Base-by-base conservation (phyloP, 2,888 invertebrate genomes). In the Carabus problematicus region DNA sequence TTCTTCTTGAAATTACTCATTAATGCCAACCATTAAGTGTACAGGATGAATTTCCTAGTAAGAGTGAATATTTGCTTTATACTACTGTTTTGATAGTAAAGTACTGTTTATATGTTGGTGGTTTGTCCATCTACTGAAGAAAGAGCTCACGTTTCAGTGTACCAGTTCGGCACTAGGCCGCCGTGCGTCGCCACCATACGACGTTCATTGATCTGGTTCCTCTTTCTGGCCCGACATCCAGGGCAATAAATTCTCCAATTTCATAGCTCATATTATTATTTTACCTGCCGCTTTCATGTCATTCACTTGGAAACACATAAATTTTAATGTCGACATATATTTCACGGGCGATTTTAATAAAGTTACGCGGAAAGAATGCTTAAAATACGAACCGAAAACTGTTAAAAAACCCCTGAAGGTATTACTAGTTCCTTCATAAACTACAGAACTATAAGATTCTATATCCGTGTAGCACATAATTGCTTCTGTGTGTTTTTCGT, bases 141-240 rank as follows among this genome's bases (percentile, higher is more conserved):
- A 8, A 16, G 49, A 52, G 14, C 52, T 52, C 2, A 6, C 2
- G 6, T 29, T 52, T 52, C 19, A 52, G 19, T 19, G 52, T 19
- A 19, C 39, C 29, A 56, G 56, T 56, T 56, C 56, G n/a, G 29
- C 40, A 11, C 29, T 56, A n/a, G 40, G 56, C 40, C 56, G 29
- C 6, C n/a, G 56, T 39, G 66, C 59, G 66, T 58, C 66, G 59
- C 59, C 66, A 66, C 66, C 47, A 55, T 19, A 14, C 66, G 52
- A 40, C 66, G 66, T 66, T 66, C 66, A 66, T 66, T 66, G 66
- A 66, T 66, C 59, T 66, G 66, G 47, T 18, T 66, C 18, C 49
- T 59, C 45, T 41, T 52, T 49, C 29, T 29, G 64, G 56, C 39
- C 39, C 43, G 64, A 54, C 52, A 16, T 49, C 3, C 49, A 18